These are phyloP conservation scores for Thysanoteuthis rhombus DNA, from an alignment of 2,888 invertebrate genomes.

Conservation along the genomic window DNA sequence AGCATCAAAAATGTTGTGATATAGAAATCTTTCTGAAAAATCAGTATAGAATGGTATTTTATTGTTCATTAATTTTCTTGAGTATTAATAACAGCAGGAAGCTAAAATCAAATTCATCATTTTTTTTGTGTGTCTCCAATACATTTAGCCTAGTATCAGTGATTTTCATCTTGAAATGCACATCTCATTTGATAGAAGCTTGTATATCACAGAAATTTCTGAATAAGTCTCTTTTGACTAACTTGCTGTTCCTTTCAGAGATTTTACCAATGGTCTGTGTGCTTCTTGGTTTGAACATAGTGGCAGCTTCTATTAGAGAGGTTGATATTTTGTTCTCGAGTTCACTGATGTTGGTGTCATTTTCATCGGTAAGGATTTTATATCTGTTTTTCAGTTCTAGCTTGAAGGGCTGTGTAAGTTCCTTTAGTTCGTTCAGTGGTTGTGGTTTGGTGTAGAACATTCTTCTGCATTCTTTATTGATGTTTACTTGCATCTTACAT, in stretches of 20 bases:
- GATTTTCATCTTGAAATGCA: neutral
- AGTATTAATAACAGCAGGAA: neutral
- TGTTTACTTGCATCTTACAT: no score
- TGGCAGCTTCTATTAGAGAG: no score
- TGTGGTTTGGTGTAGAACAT: no score
- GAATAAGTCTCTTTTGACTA: neutral
- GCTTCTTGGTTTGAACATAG: no score
- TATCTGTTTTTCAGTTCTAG: no score
- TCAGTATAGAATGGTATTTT: neutral
- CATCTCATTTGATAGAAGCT: neutral
- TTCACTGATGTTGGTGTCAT: no score
- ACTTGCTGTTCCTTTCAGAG: neutral
- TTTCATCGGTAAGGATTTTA: no score
- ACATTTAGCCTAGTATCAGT: neutral
- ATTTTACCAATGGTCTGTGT: no score
- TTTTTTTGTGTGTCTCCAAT: neutral
- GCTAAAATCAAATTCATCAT: neutral
- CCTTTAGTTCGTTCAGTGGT: no score
- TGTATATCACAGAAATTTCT: neutral
- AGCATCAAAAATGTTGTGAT: neutral
- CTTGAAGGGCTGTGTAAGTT: no score
- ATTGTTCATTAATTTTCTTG: neutral
- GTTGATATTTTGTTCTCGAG: no score
- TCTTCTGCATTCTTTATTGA: no score
- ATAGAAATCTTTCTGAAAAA: neutral